Evolutionary conservation across 2,888 invertebrate genomes (phyloP), one percentile per base, ranked within the genome.

Genomic region (Cryptosula pallasiana): DNA sequence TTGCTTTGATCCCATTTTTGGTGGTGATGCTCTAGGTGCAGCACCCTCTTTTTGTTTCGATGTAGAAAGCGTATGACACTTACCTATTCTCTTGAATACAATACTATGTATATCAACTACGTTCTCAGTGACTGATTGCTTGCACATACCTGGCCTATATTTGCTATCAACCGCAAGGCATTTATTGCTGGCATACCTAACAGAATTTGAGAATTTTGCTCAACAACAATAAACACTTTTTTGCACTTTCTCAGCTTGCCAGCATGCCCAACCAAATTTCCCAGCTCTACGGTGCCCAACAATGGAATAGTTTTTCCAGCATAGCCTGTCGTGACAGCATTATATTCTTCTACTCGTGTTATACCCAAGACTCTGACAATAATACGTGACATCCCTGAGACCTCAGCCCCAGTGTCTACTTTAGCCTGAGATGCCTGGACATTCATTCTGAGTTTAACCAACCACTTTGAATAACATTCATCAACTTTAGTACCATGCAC

Each of bases 341-440:
- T 57, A 16, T 9, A 23, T 57, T 57, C n/a, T 23, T 16, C n/a
- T n/a, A 57, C 57, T 9, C 25, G 3, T 23, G 20, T 16, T 23
- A 57, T 9, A 5, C 57, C 57, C 25, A 57, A 25, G 5, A 5
- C 5, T 23, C 25, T 57, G n/a, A 25, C 20, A 16, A 5, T 57
- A 25, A 9, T 57, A 9, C 27, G 20, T 16, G 63, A 32, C 63
- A 63, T 63, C 13, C 3, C 32, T 13, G 32, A 32, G 32, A 63
- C 63, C 32, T 63, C 63, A 5, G 63, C 63, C 27, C 27, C 63
- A 25, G 63, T 63, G 34, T 63, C 34, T 13, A 63, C 63, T n/a
- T 23, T 63, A 32, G 63, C 63, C 27, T 25, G 2, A 63, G 32
- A 32, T 45, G 45, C 20, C 45, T 45, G 45, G 45, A 13, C 20